Evolutionary conservation across 2,888 invertebrate species (phyloP).

Genomic region (Cephus pygmeus): DNA sequence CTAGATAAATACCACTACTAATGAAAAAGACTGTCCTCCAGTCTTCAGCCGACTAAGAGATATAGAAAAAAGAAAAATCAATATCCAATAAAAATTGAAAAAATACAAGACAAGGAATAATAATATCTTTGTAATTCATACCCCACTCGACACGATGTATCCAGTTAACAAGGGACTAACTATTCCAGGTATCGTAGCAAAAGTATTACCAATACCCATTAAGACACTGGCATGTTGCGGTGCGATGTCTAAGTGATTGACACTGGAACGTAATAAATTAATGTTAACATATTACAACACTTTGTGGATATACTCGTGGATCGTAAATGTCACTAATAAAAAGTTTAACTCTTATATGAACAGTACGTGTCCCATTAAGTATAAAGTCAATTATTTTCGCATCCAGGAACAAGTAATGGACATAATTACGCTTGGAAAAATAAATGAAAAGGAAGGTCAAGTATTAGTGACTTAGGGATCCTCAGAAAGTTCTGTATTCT

Average conservation of each 20-base stretch:
- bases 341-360: too few relatives aligned
- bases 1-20: conserved; percentile 82
- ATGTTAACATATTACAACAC: not conserved
- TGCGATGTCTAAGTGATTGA: conserved; percentile 89
- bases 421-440: too few relatives aligned
- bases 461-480: too few relatives aligned
- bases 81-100: not conserved
- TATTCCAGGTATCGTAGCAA: conserved; percentile 92
- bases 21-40: conserved; percentile 91
- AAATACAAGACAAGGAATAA: not conserved
- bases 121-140: conserved; percentile 52
- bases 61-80: not conserved
- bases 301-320: not conserved
- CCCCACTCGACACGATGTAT: conserved; percentile 79
- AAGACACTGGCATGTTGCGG: conserved; percentile 91
- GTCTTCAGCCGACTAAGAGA: conserved; percentile 75
- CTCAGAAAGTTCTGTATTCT: not conserved
- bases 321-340: too few relatives aligned
- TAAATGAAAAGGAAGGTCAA: too few relatives aligned
- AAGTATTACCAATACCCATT: conserved; percentile 92
- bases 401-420: too few relatives aligned
- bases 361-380: too few relatives aligned
- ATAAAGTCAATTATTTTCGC: too few relatives aligned
- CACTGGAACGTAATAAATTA: conserved; percentile 66
- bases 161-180: conserved; percentile 88